Conservation (phyloP, 2,113 vertebrate species). For the Nothoprocta pentlandii region DNA sequence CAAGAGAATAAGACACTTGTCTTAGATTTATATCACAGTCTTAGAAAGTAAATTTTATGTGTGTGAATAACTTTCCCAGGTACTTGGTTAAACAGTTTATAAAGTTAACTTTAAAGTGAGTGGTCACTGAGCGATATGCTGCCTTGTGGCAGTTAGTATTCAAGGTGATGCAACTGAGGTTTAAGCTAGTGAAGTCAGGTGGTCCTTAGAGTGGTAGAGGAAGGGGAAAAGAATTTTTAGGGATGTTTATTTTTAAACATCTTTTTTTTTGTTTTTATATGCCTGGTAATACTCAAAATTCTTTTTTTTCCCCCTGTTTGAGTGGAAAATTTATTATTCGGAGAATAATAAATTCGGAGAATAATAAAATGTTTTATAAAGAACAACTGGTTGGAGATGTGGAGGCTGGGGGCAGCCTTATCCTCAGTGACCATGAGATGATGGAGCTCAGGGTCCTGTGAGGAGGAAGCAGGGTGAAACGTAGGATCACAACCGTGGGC, state of each 20-base stretch:
- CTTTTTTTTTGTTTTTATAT: background rate
- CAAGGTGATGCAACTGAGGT: slow-evolving; percentile 4
- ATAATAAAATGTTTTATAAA: background rate
- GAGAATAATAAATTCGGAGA: background rate
- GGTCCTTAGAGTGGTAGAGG: background rate
- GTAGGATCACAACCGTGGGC: no score
- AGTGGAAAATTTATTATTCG: background rate
- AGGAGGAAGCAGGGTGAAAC: no score
- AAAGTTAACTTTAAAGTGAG: background rate
- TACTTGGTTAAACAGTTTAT: background rate
- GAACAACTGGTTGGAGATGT: no score
- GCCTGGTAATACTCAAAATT: background rate
- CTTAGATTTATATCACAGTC: background rate
- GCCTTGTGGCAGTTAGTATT: background rate
- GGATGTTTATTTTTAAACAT: background rate
- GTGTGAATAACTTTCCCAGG: background rate
- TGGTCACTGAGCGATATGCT: background rate
- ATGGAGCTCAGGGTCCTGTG: no score
- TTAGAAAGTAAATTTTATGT: background rate
- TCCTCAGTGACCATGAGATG: no score
- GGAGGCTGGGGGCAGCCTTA: no score
- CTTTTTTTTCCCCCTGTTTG: background rate
- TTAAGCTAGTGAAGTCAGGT: background rate
- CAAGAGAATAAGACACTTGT: background rate
- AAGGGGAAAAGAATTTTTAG: background rate